Percentiles rank a stretch among this genome's conserved stretches.
These are phyloP conservation scores for Drosophila mimetica DNA, from an alignment of 2,888 invertebrate genomes.

Conservation along the genomic window DNA sequence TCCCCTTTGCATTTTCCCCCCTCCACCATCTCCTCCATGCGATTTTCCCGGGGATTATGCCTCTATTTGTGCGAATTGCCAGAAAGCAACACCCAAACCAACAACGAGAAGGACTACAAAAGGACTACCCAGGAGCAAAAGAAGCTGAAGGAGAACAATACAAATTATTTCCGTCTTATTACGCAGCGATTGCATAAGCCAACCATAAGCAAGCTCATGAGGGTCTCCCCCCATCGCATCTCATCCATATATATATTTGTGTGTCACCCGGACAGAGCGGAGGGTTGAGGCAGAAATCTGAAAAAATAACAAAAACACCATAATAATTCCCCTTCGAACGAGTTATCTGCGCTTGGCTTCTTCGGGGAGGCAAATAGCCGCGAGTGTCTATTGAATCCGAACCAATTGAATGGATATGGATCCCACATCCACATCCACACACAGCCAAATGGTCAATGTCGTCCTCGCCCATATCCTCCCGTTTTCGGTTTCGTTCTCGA, in stretches of 20 bases:
- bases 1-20: constrained; percentile 20
- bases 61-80: constrained; percentile 17
- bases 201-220: constrained; percentile 63
- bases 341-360: constrained; percentile 2
- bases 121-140: constrained; percentile 8
- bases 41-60: constrained; percentile 19
- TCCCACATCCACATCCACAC: not conserved
- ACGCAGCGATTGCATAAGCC: constrained; percentile 76
- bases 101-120: constrained; percentile 12
- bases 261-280: constrained; percentile 14
- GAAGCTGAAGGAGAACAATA: constrained; percentile 51
- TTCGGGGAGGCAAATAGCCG: constrained; percentile 31
- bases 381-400: constrained; percentile 35
- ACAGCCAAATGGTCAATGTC: constrained; percentile 30
- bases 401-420: constrained; percentile 30
- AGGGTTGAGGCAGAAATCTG: constrained; percentile 15
- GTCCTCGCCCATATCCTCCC: not conserved
- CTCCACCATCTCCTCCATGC: not conserved
- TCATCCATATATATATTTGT: not conserved
- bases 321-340: constrained; percentile 79
- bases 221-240: constrained; percentile 14
- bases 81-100: constrained; percentile 4
- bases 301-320: constrained; percentile 55
- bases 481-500: not conserved
- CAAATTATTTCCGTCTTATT: constrained; percentile 82